Base-by-base conservation (phyloP, 1,140 invertebrate genomes). In the Lordiphosa collinella region DNA sequence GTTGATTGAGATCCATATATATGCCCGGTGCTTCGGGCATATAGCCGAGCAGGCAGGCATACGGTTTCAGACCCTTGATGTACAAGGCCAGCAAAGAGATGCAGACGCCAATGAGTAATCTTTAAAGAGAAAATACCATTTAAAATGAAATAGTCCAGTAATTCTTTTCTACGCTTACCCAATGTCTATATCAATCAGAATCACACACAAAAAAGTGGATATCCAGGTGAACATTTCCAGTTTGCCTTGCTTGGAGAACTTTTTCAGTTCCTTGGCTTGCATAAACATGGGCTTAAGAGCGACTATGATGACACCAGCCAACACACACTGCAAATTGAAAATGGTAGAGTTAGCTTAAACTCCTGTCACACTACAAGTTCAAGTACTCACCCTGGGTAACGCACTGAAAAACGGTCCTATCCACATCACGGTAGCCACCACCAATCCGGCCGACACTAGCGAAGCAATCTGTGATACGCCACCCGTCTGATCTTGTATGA, bases 251-350 rank as follows among this genome's bases (percentile, higher is more conserved):
- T 91, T 92, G 92, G 95, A 96, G 58, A 94, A 94, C 53, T 91
- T 89, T n/a, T 87, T 87, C 1, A 97, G 90, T 36, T 97, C 94
- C 59, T 90, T 91, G 38, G 94, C 91, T 90, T 98, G 96, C 73
- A 94, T 90, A 63, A 98, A 93, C 93, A 98, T 95, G 9, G 95
- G 94, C 89, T 97, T 97, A 1, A 99, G 89, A 0, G 96, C 95
- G 0, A 98, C 95, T 3, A 98, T 92, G 68, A 98, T 98, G 48
- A 99, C 96, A 55, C 95, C 93, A 8, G 96, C 95, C 54, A 98
- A 88, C 47, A 98, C 93, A 89, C 87, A 88, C 87, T 89, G 10
- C 1, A 62, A 62, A 6, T 25, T 29, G 22, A 40, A 36, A 13
- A n/a, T 32, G 9, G 4, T 1, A 16, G 2, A 18, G 18, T 18